Evolutionary conservation across 2,888 invertebrate species (phyloP).

Genomic region (Campopleginae sp.): DNA sequence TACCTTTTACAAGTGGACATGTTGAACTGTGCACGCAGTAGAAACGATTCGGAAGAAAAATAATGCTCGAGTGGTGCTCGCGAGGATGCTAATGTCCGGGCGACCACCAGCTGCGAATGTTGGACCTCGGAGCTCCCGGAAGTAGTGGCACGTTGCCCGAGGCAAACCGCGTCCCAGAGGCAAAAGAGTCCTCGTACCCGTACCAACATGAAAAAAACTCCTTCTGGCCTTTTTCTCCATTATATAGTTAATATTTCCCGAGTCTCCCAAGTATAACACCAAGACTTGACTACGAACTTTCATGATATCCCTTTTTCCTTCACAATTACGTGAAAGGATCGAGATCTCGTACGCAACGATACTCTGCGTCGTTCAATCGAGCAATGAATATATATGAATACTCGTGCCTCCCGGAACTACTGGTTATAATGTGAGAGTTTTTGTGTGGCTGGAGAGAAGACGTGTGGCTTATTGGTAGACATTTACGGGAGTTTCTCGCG

Average conservation of each 20-base stretch:
- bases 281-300: not conserved
- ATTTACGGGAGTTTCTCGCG: conserved; percentile 63
- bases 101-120: conserved; percentile 66
- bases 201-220: conserved; percentile 73
- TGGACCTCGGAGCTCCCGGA: conserved; percentile 59
- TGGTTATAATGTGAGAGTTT: conserved; percentile 47
- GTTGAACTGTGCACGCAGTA: not conserved
- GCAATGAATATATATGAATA: conserved; percentile 28
- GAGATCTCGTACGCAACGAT: not conserved
- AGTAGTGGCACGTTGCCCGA: conserved; percentile 57
- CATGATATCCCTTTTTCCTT: not conserved
- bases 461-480: conserved; percentile 54
- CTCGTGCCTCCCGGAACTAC: conserved; percentile 25
- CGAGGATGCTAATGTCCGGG: conserved; percentile 27
- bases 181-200: conserved; percentile 42
- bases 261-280: not conserved
- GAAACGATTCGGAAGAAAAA: conserved; percentile 3
- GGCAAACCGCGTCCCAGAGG: conserved; percentile 54
- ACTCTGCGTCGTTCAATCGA: not conserved
- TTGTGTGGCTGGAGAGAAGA: conserved; percentile 5
- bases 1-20: not conserved
- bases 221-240: too few species aligned
- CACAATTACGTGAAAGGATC: not conserved
- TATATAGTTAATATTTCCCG: conserved; percentile 32
- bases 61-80: not conserved